Base-by-base conservation (phyloP, 2,888 invertebrate genomes). In the Acanthoscelides obtectus region DNA sequence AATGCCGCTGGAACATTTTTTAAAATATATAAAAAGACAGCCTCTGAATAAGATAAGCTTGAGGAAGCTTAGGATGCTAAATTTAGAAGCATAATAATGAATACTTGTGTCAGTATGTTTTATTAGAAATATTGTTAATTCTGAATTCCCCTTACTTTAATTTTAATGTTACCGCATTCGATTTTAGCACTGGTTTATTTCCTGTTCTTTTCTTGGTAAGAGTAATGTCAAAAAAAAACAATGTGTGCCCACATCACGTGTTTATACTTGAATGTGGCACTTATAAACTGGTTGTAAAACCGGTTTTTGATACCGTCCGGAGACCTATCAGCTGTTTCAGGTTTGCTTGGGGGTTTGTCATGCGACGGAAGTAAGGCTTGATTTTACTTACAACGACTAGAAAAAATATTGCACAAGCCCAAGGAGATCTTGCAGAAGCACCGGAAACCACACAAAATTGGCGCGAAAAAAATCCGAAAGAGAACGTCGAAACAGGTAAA, bases 321-420 rank as follows among this genome's bases (percentile, higher is more conserved):
- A n/a, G n/a, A n/a, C 12, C 3, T 45, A 12, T 45, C 45, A 45
- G 45, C 45, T 45, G 45, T 45, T 45, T 45, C 12, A 12, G 45
- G 1, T 45, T 45, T 45, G 45, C 45, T 45, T 45, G 45, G 1
- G 45, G 12, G 45, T 3, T 45, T 12, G 12, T 4, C 17, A 45
- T 4, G 45, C 45, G 17, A 67, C 22, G n/a, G 67, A 21, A 67
- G 0, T 5, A 5, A 6, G 3, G 25, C 21, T 22, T 20, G 20
- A 17, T n/a, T 66, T 66, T 17, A 67, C 22, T 21, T 20, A 64
- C 64, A 17, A 22, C 22, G 20, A 22, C 67, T 64, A 68, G 27
- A 66, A 74, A 74, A 76, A 77, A 74, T 78, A 77, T 78, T 78
- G 77, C 77, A 78, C 78, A 72, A 73, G 74, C 74, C 74, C 75